phyloP scores from a whole-genome alignment of 1,140 invertebrate species.

The Cydia amplana region DNA sequence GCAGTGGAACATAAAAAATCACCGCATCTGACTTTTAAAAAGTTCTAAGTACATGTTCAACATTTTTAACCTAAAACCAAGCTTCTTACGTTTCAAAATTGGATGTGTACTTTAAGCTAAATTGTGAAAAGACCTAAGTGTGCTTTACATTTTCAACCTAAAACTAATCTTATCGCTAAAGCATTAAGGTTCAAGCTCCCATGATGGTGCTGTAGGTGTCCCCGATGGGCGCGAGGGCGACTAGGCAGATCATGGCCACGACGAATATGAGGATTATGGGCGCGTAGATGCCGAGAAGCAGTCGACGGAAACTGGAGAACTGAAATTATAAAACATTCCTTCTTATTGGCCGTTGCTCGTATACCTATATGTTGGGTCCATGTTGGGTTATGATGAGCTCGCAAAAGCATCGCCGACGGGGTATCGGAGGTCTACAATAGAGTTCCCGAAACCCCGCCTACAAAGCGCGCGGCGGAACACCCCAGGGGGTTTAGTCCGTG shows the following conservation, averaged over 20 bases:
- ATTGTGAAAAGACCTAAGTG: background rate
- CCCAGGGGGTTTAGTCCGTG: no score
- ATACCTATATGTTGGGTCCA: no score
- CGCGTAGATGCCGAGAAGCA: slow-evolving; percentile 87
- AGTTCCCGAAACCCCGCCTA: no score
- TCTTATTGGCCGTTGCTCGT: no score
- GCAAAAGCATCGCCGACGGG: no score
- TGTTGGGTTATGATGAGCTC: no score
- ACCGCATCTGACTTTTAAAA: background rate
- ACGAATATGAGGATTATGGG: slow-evolving; percentile 83
- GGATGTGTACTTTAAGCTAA: background rate
- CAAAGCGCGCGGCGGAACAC: no score
- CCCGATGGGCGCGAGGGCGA: slow-evolving; percentile 87
- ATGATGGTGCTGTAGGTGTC: slow-evolving; percentile 66
- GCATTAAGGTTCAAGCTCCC: slow-evolving; percentile 41
- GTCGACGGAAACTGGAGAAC: slow-evolving; percentile 87
- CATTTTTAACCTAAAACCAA: background rate
- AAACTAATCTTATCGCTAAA: background rate
- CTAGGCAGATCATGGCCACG: slow-evolving; percentile 84
- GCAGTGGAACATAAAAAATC: background rate
- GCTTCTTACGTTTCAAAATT: background rate
- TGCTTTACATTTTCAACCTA: background rate
- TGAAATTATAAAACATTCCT: slow-evolving; percentile 78
- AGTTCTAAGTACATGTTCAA: background rate
- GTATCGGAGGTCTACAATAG: no score